Evolutionary conservation across 2,113 vertebrate species (phyloP), one percentile per base, ranked within the genome.

Genomic region (Smithornis capensis): DNA sequence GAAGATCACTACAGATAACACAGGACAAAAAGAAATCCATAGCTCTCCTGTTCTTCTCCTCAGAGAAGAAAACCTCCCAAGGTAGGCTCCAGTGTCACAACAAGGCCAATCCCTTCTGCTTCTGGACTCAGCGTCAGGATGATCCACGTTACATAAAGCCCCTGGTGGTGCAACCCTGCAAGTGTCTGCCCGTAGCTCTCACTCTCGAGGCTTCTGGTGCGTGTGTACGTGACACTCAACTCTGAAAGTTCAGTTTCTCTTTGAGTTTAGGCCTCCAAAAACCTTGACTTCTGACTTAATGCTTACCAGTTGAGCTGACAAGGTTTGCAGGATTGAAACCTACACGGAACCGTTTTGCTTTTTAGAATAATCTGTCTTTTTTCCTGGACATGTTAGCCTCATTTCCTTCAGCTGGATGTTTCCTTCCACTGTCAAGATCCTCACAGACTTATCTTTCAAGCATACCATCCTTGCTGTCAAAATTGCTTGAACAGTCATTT

Each of bases 61-160:
- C 53, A 98, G 98, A 64, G 96, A 91, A 75, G 94, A 98, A 49
- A 97, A 98, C 35, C 42, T 97, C 55, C 97, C 98, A 96, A 98
- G 97, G 98, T 98, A 89, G 47, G 95, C 23, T 90, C 16, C 25
- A 56, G 59, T 38, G 63, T 38, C 67, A 37, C 52, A 67, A 2
- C 27, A 2, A 4, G 49, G 25, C 19, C 10, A 17, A 6, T 64
- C 19, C 57, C 42, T 44, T 65, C 55, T 74, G 31, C n/a, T 68
- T 19, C 63, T 33, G 10, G 10, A 10, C 49, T 74, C 22, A 40
- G 2, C 42, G 16, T 23, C n/a, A 75, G 77, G 22, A 37, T 13
- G 33, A 67, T 22, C 44, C 27, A 12, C 3, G 2, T 25, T 14
- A 11, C 28, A 8, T 4, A 28, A 23, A 70, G 33, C 17, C 37